These are phyloP conservation scores for Zaprionus taronus DNA, from an alignment of 1,140 invertebrate species.

Conservation along the genomic window DNA sequence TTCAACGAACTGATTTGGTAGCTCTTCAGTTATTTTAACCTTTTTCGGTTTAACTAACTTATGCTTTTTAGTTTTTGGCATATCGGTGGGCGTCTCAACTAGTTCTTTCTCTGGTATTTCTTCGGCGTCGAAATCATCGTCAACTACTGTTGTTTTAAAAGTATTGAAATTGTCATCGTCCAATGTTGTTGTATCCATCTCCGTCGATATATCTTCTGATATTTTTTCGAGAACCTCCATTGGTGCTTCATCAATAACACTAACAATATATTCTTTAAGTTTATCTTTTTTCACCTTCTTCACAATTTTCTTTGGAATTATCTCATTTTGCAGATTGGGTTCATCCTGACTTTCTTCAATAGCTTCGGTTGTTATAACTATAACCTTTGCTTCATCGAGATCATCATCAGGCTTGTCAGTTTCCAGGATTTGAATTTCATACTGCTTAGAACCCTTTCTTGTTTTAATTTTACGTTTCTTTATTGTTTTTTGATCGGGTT, in stretches of 20 bases:
- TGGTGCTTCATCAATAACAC: constrained; percentile 65
- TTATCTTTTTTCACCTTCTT: constrained; percentile 74
- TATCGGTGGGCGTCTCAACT: neutral
- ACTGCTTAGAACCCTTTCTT: constrained; percentile 81
- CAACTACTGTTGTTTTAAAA: constrained; percentile 66
- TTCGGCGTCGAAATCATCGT: constrained; percentile 40
- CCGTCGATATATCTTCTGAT: constrained; percentile 46
- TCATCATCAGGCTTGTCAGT: constrained; percentile 48
- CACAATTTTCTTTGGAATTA: constrained; percentile 66
- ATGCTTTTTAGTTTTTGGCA: constrained; percentile 69
- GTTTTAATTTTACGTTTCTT: constrained; percentile 85
- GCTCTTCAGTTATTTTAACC: constrained; percentile 54
- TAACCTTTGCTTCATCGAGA: constrained; percentile 66
- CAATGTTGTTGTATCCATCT: neutral
- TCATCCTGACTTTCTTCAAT: constrained; percentile 44
- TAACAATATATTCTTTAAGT: constrained; percentile 69
- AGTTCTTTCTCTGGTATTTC: constrained; percentile 26
- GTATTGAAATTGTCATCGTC: constrained; percentile 31
- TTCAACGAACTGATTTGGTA: constrained; percentile 20
- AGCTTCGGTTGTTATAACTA: constrained; percentile 78
- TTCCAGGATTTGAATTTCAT: constrained; percentile 84
- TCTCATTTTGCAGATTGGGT: constrained; percentile 41
- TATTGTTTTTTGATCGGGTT: constrained; percentile 31
- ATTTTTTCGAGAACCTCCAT: constrained; percentile 57
- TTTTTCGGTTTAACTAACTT: constrained; percentile 76